Conservation (phyloP, 37 sponge, comb jelly and placozoan species). For the Axinella damicornis region DNA sequence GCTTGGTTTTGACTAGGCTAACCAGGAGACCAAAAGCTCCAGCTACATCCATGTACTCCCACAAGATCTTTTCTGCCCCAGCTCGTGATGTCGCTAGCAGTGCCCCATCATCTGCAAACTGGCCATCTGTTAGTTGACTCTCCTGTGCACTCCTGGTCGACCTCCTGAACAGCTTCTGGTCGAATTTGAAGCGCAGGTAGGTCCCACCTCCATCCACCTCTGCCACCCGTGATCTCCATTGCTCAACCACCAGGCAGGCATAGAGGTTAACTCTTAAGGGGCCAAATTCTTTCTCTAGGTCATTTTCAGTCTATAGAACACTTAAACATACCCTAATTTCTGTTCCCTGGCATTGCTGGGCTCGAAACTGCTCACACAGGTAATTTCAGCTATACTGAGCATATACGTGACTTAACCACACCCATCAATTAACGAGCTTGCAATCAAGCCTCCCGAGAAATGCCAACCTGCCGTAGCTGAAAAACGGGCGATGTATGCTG, state of each 20-base stretch:
- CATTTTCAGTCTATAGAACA: too few species aligned
- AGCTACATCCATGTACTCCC: slow-evolving; percentile 5
- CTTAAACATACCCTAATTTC: too few species aligned
- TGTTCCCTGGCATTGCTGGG: too few species aligned
- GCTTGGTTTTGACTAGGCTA: slow-evolving; percentile 16
- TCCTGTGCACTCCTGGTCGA: slow-evolving; percentile 14
- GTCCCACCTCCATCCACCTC: neutral
- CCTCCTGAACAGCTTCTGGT: slow-evolving; percentile 6
- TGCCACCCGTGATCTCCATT: neutral
- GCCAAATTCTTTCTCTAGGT: too few species aligned
- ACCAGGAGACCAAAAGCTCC: slow-evolving; percentile 9
- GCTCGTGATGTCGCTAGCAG: neutral
- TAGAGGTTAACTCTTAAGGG: neutral
- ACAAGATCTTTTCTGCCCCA: neutral
- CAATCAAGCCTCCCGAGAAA: too few species aligned
- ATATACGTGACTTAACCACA: too few species aligned
- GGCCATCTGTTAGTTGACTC: neutral
- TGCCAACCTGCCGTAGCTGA: too few species aligned
- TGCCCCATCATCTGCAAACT: slow-evolving; percentile 6
- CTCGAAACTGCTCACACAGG: too few species aligned
- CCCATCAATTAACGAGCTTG: too few species aligned
- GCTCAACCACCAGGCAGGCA: slow-evolving; percentile 7
- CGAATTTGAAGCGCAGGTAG: neutral
- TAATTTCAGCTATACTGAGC: too few species aligned
- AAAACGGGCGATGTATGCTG: too few species aligned